phyloP scores from a whole-genome alignment of 2,888 invertebrate genomes.

The Cosmorhoe ocellata region DNA sequence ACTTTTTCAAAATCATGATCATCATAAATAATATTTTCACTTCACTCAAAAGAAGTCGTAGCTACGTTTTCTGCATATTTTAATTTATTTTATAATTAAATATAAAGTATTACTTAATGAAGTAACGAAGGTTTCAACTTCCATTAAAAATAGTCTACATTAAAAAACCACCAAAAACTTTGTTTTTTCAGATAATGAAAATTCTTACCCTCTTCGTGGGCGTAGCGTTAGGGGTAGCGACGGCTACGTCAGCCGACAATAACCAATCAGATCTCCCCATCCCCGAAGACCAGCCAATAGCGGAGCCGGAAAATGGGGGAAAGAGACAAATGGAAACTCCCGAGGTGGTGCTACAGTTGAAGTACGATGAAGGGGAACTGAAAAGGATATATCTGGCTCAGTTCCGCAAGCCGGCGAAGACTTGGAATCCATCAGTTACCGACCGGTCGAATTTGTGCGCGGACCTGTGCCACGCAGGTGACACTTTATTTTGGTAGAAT shows the following conservation, averaged over 20 bases:
- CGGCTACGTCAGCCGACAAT: slow-evolving; percentile 39
- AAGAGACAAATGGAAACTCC: slow-evolving; percentile 59
- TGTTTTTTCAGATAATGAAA: slow-evolving; percentile 42
- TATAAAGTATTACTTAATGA: not conserved
- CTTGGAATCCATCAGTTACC: slow-evolving; percentile 60
- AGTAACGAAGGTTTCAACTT: not conserved
- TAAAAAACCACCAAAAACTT: slow-evolving; percentile 6
- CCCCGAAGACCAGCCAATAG: slow-evolving; percentile 51
- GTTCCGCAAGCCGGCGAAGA: slow-evolving; percentile 57
- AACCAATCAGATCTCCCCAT: slow-evolving; percentile 52
- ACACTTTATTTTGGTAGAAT: slow-evolving; percentile 39
- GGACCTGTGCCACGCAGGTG: slow-evolving; percentile 79
- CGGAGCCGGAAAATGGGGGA: slow-evolving; percentile 36
- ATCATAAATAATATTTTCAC: too few relatives aligned
- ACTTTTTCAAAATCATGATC: too few relatives aligned
- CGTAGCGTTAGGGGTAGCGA: slow-evolving; percentile 47
- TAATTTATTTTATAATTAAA: too few relatives aligned
- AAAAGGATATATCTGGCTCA: slow-evolving; percentile 77
- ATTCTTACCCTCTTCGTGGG: slow-evolving; percentile 58
- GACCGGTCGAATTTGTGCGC: slow-evolving; percentile 61
- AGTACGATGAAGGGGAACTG: slow-evolving; percentile 72
- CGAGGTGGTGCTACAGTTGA: slow-evolving; percentile 72
- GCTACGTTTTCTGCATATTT: too few relatives aligned
- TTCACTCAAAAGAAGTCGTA: too few relatives aligned
- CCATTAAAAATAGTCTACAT: not conserved